Base-by-base conservation (phyloP, 1,140 invertebrate genomes). In the Telenomus remus region DNA sequence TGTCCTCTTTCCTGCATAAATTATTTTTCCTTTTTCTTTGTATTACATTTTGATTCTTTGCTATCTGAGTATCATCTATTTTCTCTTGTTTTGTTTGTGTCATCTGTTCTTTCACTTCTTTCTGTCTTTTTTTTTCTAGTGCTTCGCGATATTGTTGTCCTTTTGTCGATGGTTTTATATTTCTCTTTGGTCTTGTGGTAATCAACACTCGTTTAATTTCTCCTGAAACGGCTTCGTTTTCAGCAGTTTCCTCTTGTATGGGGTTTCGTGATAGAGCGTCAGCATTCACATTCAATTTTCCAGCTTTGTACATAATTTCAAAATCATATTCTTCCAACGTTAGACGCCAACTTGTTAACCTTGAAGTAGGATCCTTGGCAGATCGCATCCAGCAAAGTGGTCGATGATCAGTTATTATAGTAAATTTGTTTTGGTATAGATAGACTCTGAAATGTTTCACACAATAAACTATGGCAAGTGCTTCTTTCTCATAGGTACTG, bases 271-370 rank as follows among this genome's bases (percentile, higher is more conserved):
- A 44, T n/a, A 44, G 8, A 13, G 43, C 43, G 8, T 44, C 43
- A 3, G 43, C 43, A 14, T 13, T 44, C 1, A 44, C 6, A 44
- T 44, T 44, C 12, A 13, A 13, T 13, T 44, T 13, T 13, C 43
- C 43, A 4, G 11, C 43, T 13, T 8, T 44, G 8, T 80, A 69
- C 27, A 76, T 43, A 54, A 51, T 73, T 47, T 44, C 27, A 59
- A 50, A 79, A 77, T 49, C 15, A 10, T 49, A 79, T 8, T 44
- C 43, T 44, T 44, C 43, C 3, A 44, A 13, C 13, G 8, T 44
- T 8, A 44, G 13, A 13, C 65, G 61, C 61, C 13, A 33, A 10
- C 12, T 61, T 9, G 35, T 16, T 8, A n/a, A 6, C 5, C 9
- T 39, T 60, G 15, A 39, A 10, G 43, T 46, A 10, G 13, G 37